Evolutionary conservation across 2,113 vertebrate species (phyloP), one percentile per base, ranked within the genome.

Genomic region (Lasiurus cinereus): DNA sequence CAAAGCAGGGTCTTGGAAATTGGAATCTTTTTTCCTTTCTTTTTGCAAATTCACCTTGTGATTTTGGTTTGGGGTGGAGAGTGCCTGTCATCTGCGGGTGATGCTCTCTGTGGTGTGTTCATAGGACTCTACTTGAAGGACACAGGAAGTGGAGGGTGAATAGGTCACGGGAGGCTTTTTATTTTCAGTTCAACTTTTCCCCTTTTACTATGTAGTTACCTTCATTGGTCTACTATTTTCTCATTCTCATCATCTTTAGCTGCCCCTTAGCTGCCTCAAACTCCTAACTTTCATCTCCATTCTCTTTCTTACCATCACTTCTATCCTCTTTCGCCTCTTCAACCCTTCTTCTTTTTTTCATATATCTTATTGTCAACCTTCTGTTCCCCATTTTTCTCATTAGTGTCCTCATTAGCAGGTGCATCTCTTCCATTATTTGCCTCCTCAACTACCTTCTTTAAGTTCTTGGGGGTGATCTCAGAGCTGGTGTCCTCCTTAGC

Each of bases 401-500:
- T 98, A 90, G 98, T 99, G 2, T 99, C 99, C 86, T 99, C 99
- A 0, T 99, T 99, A 96, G 99, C 99, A 4, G 99, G 98, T 7
- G 98, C 98, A 21, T 99, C 99, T 97, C 99, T 99, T 88, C 99
- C 99, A 72, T 99, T 99, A 98, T 99, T 99, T 94, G 99, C 98
- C 97, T 99, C 99, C 98, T 99, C 99, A 90, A 99, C 98, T 88
- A 99, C 98, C 98, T 99, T 99, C 98, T 99, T 96, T 99, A 99
- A 98, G 93, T 99, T 99, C 99, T 99, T 97, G 33, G 33, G 39
- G 33, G 33, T 39, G 8, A 59, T 80, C 52, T 80, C 2, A 1
- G 54, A 59, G 22, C 21, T 80, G 52, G 8, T 59, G 21, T 24
- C 21, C 56, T 0, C 21, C 56, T 59, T 5, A 13, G 11, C 19